A percentile compares a stretch with the other conserved stretches of the same genome.
Conservation (phyloP, 2,797 vertebrate genomes). For the Lacerta viridis region DNA sequence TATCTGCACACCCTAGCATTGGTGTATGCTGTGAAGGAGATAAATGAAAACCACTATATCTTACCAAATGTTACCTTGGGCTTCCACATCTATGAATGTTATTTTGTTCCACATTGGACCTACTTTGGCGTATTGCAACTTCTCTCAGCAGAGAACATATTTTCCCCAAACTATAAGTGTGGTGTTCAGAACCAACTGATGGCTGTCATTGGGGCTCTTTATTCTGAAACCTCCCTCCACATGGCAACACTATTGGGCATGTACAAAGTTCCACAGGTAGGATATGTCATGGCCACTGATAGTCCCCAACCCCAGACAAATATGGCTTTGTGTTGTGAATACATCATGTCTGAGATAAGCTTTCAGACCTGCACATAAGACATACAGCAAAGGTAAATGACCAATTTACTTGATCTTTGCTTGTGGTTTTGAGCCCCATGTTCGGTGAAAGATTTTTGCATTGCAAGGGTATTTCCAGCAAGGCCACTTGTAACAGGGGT, state of each 20-base stretch:
- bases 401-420: too few relatives aligned
- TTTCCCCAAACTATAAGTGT: slow-evolving; percentile 12
- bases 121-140: slow-evolving; percentile 16
- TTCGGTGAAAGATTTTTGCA: too few relatives aligned
- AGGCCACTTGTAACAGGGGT: too few relatives aligned
- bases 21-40: slow-evolving; percentile 11
- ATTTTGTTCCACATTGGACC: neutral
- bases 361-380: too few relatives aligned
- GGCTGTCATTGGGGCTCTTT: slow-evolving; percentile 19
- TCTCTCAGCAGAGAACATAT: neutral
- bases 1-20: slow-evolving; percentile 29
- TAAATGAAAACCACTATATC: slow-evolving; percentile 10
- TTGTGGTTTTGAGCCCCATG: too few relatives aligned
- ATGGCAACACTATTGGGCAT: slow-evolving; percentile 17
- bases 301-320: too few relatives aligned
- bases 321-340: too few relatives aligned
- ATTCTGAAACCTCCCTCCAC: slow-evolving; percentile 3
- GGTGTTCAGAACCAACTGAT: neutral
- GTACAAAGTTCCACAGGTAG: slow-evolving; percentile 23
- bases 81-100: slow-evolving; percentile 19
- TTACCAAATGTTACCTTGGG: slow-evolving; percentile 21
- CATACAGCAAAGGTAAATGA: too few relatives aligned
- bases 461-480: too few relatives aligned
- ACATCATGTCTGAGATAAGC: too few relatives aligned
- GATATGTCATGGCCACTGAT: neutral